Base-by-base conservation (phyloP, 2,888 invertebrate species). In the Sinotaia quadrata region DNA sequence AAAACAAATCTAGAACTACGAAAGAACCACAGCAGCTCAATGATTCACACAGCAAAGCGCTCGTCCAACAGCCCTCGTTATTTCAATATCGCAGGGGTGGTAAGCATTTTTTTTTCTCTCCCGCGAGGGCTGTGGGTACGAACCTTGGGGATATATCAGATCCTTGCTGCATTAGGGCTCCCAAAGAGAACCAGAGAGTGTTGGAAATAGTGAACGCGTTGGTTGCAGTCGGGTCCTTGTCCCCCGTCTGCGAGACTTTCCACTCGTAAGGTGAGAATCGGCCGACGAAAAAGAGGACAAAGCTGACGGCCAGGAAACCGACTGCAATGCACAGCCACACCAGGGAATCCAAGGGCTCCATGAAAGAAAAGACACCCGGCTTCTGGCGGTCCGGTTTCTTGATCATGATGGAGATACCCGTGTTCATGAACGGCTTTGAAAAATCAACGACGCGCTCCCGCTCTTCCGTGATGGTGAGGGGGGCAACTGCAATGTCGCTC, bases 151-250 rank as follows among this genome's bases (percentile, higher is more conserved):
- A 94, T 78, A 98, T 95, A 89, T 98, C 98, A 86, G 96, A 96
- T 73, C 98, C 98, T 90, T 98, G 98, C 90, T 98, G 98, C 95
- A 98, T 97, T 88, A 98, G 95, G 57, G 98, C 97, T 44, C 97
- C 97, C 76, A 98, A 91, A 0, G 98, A 94, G 89, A 98, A 98
- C 98, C 98, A 98, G 80, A 98, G 92, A 72, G 96, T 96, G 90
- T 98, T 98, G 89, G 95, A 92, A 86, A 98, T 94, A 84, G 94
- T 95, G 89, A 98, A 98, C 59, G 84, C 83, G 71, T 86, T 85
- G 33, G 81, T 81, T 24, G 81, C 79, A 2, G 78, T 79, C 33
- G 73, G 69, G 10, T 73, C 74, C 21, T 75, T 75, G 31, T 71
- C 72, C n/a, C 71, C 75, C 33, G 78, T 77, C 49, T 75, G 78